Evolutionary conservation across 92 coral and sea anemone species (phyloP), one percentile per base, ranked within the genome.

Genomic region (Metridium senile): DNA sequence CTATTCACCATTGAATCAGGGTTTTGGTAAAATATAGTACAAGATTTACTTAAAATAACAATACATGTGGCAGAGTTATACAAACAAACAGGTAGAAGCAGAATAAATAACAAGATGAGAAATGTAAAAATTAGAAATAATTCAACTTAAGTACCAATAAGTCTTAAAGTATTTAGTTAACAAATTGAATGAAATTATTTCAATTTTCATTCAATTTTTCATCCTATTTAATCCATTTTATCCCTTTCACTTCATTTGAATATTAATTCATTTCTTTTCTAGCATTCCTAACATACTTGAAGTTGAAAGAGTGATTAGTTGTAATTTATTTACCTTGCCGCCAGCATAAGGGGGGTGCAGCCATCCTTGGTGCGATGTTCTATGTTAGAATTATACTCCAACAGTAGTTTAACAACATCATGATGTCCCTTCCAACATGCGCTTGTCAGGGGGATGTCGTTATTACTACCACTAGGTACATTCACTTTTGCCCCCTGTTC

Each of bases 371-470:
- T 96, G 62, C 99, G 93, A 74, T 96, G 99, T 62, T 96, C 99
- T 53, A 96, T 96, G 68, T 96, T 96, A 13, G 99, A 96, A 9
- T 78, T 90, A 67, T 81, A 93, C 33, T 96, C 97, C 90, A 96
- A 70, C 35, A 96, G 89, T 59, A 96, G 94, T 58, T 96, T 92
- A 18, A 96, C 99, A 7, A 96, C 99, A 67, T 96, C 96, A 52
- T 96, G 99, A 66, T 96, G 99, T 11, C 99, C 99, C 77, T 96
- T 96, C 97, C 97, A 96, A 76, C 99, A 96, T 31, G 99, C 99
- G 74, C 99, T 96, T 9, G 99, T 96, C 74, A 96, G 86, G 59
- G 99, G 99, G 70, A 96, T 96, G 83, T 96, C 99, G 77, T 96
- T 96, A 45, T 96, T 96, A 23, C 97, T 92, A 17, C 99, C 99